Evolutionary conservation across 2,113 vertebrate genomes (phyloP).

Genomic region (Atrichornis clamosus): DNA sequence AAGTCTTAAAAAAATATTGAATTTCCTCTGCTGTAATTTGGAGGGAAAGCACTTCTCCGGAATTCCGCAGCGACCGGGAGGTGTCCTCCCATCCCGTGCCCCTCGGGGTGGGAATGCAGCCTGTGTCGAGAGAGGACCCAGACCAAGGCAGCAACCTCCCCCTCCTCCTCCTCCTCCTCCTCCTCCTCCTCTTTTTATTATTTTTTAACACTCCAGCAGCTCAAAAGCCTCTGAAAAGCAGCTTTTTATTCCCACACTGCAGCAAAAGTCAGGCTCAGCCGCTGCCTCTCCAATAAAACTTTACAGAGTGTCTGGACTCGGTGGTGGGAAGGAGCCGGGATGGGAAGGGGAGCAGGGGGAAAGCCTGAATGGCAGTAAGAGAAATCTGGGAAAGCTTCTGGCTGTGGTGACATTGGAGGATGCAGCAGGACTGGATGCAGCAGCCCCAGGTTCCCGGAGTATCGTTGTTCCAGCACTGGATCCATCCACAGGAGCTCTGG

Average conservation of each 20-base stretch:
- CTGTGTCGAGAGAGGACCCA: background rate
- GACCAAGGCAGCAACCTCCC: background rate
- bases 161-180: background rate
- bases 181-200: background rate
- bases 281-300: fast-evolving
- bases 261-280: background rate
- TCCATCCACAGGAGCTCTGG: background rate
- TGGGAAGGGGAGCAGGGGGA: background rate
- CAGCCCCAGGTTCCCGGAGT: background rate
- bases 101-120: background rate
- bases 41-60: constrained; percentile 40
- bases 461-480: background rate
- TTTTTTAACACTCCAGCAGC: background rate
- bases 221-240: background rate
- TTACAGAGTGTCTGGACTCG: background rate
- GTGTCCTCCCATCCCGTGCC: background rate
- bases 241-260: background rate
- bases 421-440: fast-evolving
- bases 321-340: background rate
- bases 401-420: background rate
- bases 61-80: background rate
- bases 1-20: constrained; percentile 67
- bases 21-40: constrained; percentile 51
- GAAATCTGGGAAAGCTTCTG: background rate
- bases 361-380: fast-evolving